phyloP scores from a whole-genome alignment of 2,888 invertebrate species.

The Maniola hyperantus region DNA sequence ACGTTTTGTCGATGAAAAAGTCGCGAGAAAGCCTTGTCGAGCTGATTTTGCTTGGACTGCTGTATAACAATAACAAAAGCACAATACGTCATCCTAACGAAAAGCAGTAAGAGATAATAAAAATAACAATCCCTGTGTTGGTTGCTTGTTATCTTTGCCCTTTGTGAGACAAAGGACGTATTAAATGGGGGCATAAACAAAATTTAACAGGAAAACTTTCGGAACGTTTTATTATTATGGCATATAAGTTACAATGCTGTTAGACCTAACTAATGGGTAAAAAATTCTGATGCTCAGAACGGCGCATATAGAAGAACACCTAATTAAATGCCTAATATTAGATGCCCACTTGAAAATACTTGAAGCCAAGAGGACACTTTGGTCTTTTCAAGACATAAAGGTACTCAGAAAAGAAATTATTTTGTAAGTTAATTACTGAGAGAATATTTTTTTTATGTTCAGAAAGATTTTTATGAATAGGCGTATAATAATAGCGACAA shows the following conservation, averaged over 20 bases:
- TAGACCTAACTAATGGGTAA: not conserved
- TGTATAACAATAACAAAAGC: not conserved
- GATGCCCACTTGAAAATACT: not conserved
- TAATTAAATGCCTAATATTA: too few species aligned
- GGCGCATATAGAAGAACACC: too few species aligned
- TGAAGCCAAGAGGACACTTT: not conserved
- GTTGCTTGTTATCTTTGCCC: conserved; percentile 24
- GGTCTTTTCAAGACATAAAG: too few species aligned
- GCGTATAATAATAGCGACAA: too few species aligned
- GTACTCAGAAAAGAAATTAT: not conserved
- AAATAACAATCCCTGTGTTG: conserved; percentile 20
- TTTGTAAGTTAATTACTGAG: not conserved
- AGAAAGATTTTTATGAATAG: too few species aligned
- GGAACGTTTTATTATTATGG: conserved; percentile 15
- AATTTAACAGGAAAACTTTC: conserved; percentile 27
- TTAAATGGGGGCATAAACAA: conserved; percentile 27
- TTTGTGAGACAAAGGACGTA: conserved; percentile 20
- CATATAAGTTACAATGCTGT: conserved; percentile 7
- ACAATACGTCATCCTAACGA: conserved; percentile 17
- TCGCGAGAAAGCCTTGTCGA: too few species aligned
- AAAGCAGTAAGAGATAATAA: conserved; percentile 21
- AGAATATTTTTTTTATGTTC: too few species aligned
- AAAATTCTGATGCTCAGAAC: not conserved
- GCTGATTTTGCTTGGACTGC: too few species aligned
- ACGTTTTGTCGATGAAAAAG: too few species aligned